phyloP scores from a whole-genome alignment of 2,888 invertebrate genomes.

The Nomada ferruginata region DNA sequence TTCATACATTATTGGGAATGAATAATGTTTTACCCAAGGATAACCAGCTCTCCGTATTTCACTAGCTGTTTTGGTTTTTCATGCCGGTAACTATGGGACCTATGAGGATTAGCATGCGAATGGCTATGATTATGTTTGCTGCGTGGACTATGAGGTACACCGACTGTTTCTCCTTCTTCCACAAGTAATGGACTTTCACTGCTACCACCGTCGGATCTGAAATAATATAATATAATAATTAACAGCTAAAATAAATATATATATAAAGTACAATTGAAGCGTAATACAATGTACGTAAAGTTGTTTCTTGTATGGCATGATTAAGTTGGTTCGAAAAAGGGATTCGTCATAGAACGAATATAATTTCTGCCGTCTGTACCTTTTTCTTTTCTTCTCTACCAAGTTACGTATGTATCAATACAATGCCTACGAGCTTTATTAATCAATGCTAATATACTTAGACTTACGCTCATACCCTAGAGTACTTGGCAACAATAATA shows the following conservation, averaged over 20 bases:
- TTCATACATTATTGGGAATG: background rate
- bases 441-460: background rate
- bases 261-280: no score
- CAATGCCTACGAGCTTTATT: background rate
- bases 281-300: background rate
- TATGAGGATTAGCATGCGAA: conserved; percentile 78
- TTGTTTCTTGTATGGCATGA: background rate
- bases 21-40: conserved; percentile 90
- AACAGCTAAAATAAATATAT: background rate
- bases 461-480: background rate
- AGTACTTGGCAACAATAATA: background rate
- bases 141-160: conserved; percentile 82
- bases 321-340: background rate
- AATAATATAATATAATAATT: conserved; percentile 46
- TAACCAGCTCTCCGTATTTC: conserved; percentile 97
- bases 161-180: conserved; percentile 83
- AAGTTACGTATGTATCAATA: background rate
- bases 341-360: background rate
- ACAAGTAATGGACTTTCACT: conserved; percentile 83
- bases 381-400: conserved; percentile 1
- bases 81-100: conserved; percentile 86
- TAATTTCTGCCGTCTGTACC: conserved; percentile 5
- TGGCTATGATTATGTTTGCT: conserved; percentile 81
- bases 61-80: conserved; percentile 92
- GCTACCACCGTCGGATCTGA: conserved; percentile 83